Percentiles rank a stretch among this genome's conserved stretches.
Conservation (phyloP, 2,797 vertebrate species). For the Rallus crepitans region DNA sequence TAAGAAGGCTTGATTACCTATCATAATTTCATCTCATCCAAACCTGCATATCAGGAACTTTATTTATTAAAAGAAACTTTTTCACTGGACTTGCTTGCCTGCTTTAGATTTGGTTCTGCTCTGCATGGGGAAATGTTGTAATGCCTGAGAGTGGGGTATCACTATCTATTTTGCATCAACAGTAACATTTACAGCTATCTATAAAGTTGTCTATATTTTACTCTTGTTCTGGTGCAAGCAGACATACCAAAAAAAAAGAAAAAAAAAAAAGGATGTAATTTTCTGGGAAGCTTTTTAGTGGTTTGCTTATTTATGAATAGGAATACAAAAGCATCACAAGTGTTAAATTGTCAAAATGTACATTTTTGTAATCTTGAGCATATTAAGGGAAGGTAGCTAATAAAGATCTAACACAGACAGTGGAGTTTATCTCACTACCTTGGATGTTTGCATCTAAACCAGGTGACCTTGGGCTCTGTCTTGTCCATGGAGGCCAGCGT, state of each 20-base stretch:
- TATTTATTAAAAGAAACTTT: constrained; percentile 37
- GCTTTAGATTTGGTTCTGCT: background rate
- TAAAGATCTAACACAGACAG: background rate
- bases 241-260: background rate
- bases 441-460: background rate
- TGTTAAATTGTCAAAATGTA: background rate
- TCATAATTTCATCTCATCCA: constrained; percentile 34
- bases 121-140: background rate
- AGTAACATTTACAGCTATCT: background rate
- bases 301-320: background rate
- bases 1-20: background rate
- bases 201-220: background rate
- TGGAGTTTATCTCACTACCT: accelerated
- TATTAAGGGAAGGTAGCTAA: background rate
- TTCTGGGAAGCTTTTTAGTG: background rate
- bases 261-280: background rate
- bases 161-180: background rate
- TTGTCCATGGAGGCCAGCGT: background rate
- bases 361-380: background rate
- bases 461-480: background rate
- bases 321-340: background rate
- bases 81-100: background rate
- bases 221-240: background rate
- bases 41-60: background rate
- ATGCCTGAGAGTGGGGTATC: background rate